A percentile compares a stretch with the other conserved stretches of the same genome.
Conservation (phyloP, 35 echinoderm and acorn worm genomes). For the Diadema setosum region DNA sequence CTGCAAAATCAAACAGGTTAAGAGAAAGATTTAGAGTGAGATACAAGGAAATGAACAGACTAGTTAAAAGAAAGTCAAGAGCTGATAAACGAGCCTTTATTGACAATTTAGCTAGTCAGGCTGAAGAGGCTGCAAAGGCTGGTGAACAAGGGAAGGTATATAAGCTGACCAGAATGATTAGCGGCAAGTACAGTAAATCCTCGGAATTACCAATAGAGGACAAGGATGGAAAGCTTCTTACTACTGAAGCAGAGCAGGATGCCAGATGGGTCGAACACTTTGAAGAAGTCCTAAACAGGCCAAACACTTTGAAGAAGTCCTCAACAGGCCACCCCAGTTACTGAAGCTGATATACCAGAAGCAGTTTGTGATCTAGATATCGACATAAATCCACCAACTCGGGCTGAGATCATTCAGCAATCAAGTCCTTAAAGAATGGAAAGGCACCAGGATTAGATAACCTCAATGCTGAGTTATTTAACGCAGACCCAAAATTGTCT, state of each 20-base stretch:
- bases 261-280: background rate
- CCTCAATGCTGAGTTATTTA: too few relatives aligned
- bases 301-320: background rate
- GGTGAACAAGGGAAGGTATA: conserved; percentile 11
- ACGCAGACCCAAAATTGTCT: too few relatives aligned
- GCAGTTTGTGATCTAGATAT: too few relatives aligned
- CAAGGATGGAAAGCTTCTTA: background rate
- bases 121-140: background rate
- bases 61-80: background rate
- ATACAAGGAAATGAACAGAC: background rate
- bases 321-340: too few relatives aligned
- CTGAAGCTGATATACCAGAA: too few relatives aligned
- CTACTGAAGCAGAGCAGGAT: background rate
- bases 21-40: background rate
- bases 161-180: background rate
- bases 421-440: too few relatives aligned
- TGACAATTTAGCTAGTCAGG: background rate
- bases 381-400: too few relatives aligned
- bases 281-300: background rate
- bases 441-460: too few relatives aligned
- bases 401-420: too few relatives aligned
- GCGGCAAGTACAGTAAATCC: background rate
- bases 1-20: conserved; percentile 11
- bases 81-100: background rate
- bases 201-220: background rate